Percentiles rank a stretch among this genome's conserved stretches.
Evolutionary conservation across 2,888 invertebrate species (phyloP).

Genomic region (Byasa hedistus): DNA sequence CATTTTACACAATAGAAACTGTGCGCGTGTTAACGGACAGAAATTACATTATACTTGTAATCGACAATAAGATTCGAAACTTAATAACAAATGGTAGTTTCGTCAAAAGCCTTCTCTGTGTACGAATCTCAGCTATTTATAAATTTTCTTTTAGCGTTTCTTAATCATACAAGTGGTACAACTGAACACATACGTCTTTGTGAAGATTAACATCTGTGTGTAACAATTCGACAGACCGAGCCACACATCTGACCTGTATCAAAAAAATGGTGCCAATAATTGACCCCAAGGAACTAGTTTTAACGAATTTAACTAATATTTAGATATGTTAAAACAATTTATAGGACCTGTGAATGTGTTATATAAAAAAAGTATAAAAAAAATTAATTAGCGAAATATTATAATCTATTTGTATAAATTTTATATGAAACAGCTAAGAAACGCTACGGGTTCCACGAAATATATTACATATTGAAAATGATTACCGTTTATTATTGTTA

Average conservation of each 20-base stretch:
- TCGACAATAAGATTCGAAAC: background rate
- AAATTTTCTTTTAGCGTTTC: slow-evolving; percentile 63
- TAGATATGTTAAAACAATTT: slow-evolving; percentile 51
- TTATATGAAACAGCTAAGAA: slow-evolving; percentile 76
- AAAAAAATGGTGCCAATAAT: slow-evolving; percentile 65
- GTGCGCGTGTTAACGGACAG: background rate
- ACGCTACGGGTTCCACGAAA: slow-evolving; percentile 79
- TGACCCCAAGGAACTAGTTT: slow-evolving; percentile 56
- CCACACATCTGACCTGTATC: slow-evolving; percentile 33
- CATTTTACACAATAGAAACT: background rate
- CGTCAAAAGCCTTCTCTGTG: slow-evolving; percentile 59
- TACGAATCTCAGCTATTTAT: slow-evolving; percentile 69
- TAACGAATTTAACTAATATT: slow-evolving; percentile 49
- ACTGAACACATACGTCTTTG: slow-evolving; percentile 22
- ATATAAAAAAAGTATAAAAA: slow-evolving; percentile 40
- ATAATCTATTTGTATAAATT: slow-evolving; percentile 67
- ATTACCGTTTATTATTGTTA: slow-evolving; percentile 35
- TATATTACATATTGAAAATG: slow-evolving; percentile 74
- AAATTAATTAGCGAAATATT: slow-evolving; percentile 57
- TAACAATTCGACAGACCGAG: slow-evolving; percentile 23
- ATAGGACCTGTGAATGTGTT: slow-evolving; percentile 57
- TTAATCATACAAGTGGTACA: slow-evolving; percentile 38
- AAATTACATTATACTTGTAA: too few relatives aligned
- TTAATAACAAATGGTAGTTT: slow-evolving; percentile 42
- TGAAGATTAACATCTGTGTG: slow-evolving; percentile 23